A percentile compares a stretch with the other conserved stretches of the same genome.
Conservation (phyloP, 2,113 vertebrate genomes). For the Stigmatopora nigra region DNA sequence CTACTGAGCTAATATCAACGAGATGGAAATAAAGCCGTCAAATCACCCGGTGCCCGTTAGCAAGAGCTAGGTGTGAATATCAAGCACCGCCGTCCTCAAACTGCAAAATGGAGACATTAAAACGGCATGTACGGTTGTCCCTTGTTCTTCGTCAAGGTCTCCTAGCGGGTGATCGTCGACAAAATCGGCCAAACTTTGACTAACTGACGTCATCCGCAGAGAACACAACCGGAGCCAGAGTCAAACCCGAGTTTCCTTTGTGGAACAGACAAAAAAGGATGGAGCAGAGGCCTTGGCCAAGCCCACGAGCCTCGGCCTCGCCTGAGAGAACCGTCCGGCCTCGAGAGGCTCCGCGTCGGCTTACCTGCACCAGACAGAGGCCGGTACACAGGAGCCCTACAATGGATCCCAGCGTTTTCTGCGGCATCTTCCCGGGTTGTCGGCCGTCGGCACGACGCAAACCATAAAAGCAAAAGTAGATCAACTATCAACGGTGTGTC, state of each 20-base stretch:
- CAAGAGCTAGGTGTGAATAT: slow-evolving; percentile 49
- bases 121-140: background rate
- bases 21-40: slow-evolving; percentile 30
- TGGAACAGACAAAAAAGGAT: slow-evolving; percentile 56
- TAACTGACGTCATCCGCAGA: slow-evolving; percentile 51
- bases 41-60: slow-evolving; percentile 46
- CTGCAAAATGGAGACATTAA: background rate
- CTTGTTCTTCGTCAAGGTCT: accelerated
- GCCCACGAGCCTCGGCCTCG: slow-evolving; percentile 56
- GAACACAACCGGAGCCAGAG: slow-evolving; percentile 22
- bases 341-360: slow-evolving; percentile 25
- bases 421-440: slow-evolving; percentile 68
- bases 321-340: slow-evolving; percentile 19
- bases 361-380: slow-evolving; percentile 73
- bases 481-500: slow-evolving; percentile 19
- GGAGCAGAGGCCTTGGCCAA: slow-evolving; percentile 57
- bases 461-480: slow-evolving; percentile 53
- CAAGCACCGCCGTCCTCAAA: slow-evolving; percentile 15
- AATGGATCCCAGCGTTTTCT: slow-evolving; percentile 71
- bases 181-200: slow-evolving; percentile 37
- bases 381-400: slow-evolving; percentile 70
- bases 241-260: slow-evolving; percentile 49
- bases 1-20: slow-evolving; percentile 14
- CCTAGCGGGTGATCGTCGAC: background rate
- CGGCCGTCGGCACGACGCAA: slow-evolving; percentile 48